A percentile compares a stretch with the other conserved stretches of the same genome.
Evolutionary conservation across 2,888 invertebrate genomes (phyloP).

Genomic region (Drosophila austrosaltans): DNA sequence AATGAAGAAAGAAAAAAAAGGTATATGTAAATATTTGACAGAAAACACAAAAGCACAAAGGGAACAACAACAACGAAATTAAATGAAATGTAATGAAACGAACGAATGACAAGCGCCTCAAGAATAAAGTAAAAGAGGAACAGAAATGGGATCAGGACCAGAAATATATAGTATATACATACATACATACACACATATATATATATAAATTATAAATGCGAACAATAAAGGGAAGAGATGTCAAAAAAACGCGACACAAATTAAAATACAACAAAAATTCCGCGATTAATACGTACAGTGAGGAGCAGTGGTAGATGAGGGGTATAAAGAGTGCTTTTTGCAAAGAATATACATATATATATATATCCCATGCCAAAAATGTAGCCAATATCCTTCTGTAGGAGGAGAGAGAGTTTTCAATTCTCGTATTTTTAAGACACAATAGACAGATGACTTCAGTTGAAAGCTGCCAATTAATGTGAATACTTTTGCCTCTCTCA

Average conservation of each 20-base stretch:
- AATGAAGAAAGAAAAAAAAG: conserved; percentile 28
- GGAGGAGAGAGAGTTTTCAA: not conserved
- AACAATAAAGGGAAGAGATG: conserved; percentile 45
- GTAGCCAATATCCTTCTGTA: no score
- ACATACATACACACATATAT: not conserved
- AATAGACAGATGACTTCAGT: conserved; percentile 25
- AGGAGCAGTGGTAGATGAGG: no score
- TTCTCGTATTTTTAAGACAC: conserved; percentile 30
- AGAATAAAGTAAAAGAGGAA: conserved; percentile 24
- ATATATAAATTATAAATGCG: conserved; percentile 47
- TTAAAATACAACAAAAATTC: conserved; percentile 35
- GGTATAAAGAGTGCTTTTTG: not conserved
- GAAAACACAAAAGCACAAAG: conserved; percentile 61
- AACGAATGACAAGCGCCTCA: conserved; percentile 64
- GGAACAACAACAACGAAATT: conserved; percentile 61
- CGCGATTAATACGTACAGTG: not conserved
- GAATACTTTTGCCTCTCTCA: conserved; percentile 32
- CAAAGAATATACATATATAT: conserved; percentile 7
- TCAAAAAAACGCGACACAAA: conserved; percentile 37
- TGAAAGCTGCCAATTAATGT: conserved; percentile 49
- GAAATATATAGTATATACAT: conserved; percentile 29
- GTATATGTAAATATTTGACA: conserved; percentile 71
- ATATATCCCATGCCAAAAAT: no score
- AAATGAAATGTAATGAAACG: conserved; percentile 61
- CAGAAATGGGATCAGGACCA: conserved; percentile 29